phyloP scores from a whole-genome alignment of 2,113 vertebrate genomes.

The Oreotrochilus melanogaster region DNA sequence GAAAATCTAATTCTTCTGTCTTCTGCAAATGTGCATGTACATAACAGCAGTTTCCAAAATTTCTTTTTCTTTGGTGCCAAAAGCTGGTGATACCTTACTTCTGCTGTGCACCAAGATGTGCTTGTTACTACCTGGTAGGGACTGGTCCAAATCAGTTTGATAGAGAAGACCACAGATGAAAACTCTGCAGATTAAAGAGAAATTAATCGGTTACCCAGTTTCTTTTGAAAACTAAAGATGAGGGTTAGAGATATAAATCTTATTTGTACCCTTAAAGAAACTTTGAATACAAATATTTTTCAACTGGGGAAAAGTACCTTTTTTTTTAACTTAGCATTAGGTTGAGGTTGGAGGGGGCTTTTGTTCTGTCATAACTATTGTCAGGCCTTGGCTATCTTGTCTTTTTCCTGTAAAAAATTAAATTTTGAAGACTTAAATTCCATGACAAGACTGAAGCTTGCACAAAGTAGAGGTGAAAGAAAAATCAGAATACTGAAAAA shows the following conservation, averaged over 20 bases:
- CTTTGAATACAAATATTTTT: background rate
- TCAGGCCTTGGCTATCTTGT: background rate
- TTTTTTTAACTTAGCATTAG: background rate
- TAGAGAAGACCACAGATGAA: background rate
- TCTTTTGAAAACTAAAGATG: background rate
- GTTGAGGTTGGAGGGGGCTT: background rate
- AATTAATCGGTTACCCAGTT: background rate
- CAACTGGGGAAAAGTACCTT: background rate
- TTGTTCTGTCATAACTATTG: background rate
- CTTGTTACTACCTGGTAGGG: background rate
- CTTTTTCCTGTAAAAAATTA: background rate
- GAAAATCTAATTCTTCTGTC: background rate
- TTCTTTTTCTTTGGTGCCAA: background rate
- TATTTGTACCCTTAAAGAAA: background rate
- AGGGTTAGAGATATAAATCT: background rate
- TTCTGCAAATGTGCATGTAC: background rate
- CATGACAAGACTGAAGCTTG: background rate
- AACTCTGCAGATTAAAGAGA: background rate
- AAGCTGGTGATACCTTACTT: background rate
- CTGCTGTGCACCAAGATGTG: background rate
- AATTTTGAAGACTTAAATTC: background rate
- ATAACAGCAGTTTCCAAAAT: background rate
- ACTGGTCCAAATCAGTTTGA: background rate
- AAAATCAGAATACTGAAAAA: background rate
- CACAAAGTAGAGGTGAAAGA: background rate